Evolutionary conservation across 2,888 invertebrate genomes (phyloP), one percentile per base, ranked within the genome.

Genomic region (Xestia sexstrigata): DNA sequence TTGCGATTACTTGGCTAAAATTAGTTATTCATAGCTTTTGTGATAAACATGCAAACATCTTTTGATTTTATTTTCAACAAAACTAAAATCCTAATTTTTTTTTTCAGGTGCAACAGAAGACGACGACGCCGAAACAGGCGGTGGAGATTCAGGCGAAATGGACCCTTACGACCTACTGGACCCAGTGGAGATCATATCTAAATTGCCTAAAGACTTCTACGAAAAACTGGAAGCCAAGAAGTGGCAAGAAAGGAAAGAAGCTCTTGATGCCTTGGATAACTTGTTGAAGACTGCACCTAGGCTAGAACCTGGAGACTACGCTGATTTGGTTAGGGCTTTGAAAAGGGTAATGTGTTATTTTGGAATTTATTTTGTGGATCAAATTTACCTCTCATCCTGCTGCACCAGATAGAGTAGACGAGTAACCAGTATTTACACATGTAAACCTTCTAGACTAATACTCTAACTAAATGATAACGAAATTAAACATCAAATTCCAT

Each of bases 211-310:
- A 95, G 99, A 99, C 94, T 99, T 99, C 94, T 99, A 98, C 92
- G 99, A 99, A 7, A 99, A 99, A 93, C 93, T 99, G 7, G 99
- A 99, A 90, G 98, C 98, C 0, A 99, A 99, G 94, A 99, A 99
- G 92, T 99, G 99, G 99, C 99, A 99, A 92, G 99, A 99, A 77
- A 97, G 99, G 47, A 99, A 99, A 92, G 99, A 99, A 92, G 98
- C 98, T 0, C 93, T 99, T 23, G 99, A 99, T 88, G 97, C 97
- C 0, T 93, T 99, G 20, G 98, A 99, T 85, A 97, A 97, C 84
- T 95, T 99, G 35, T 92, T 98, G 17, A 98, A 98, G 88, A 97
- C 97, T 91, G 97, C 98, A 77, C 99, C 98, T 0, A 99, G 98
- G 93, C 93, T 99, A 67, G 99, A 99, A 92, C 97, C 97, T 86